These are phyloP conservation scores for Vicugna pacos DNA, from an alignment of 2,113 vertebrate species.

Conservation along the genomic window DNA sequence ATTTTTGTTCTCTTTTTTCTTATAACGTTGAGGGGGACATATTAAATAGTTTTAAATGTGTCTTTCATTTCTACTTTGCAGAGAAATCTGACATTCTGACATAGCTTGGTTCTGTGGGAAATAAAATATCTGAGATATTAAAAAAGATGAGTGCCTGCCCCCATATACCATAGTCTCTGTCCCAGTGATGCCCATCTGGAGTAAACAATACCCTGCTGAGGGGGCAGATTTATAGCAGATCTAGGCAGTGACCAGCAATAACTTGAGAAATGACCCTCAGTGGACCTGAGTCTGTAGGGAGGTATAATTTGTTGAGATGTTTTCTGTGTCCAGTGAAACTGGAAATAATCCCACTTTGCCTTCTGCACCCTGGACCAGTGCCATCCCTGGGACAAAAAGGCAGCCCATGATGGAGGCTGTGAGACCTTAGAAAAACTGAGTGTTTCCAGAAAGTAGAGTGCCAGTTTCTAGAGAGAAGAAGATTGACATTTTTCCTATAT, in stretches of 20 bases:
- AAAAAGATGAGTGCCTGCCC: not conserved
- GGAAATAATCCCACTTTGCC: not conserved
- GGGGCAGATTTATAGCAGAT: not conserved
- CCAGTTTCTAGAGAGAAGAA: not conserved
- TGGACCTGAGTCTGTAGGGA: not conserved
- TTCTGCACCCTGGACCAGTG: not conserved
- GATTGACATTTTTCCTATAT: not conserved
- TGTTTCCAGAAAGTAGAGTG: not conserved
- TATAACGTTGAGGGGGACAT: not conserved
- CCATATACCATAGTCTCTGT: not conserved
- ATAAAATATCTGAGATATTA: not conserved
- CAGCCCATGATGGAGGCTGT: not conserved
- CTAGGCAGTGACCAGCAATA: not conserved
- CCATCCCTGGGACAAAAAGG: not conserved
- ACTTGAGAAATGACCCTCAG: not conserved
- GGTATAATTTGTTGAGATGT: not conserved
- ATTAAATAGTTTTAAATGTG: not conserved
- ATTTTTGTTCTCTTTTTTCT: not conserved
- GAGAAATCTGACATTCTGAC: not conserved
- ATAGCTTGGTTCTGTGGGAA: not conserved
- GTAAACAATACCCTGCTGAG: not conserved
- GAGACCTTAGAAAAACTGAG: not conserved
- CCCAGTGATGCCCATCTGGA: not conserved
- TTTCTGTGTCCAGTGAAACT: not conserved
- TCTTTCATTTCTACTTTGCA: not conserved